Conservation (phyloP, 2,797 vertebrate genomes). For the Hyperoplus immaculatus region DNA sequence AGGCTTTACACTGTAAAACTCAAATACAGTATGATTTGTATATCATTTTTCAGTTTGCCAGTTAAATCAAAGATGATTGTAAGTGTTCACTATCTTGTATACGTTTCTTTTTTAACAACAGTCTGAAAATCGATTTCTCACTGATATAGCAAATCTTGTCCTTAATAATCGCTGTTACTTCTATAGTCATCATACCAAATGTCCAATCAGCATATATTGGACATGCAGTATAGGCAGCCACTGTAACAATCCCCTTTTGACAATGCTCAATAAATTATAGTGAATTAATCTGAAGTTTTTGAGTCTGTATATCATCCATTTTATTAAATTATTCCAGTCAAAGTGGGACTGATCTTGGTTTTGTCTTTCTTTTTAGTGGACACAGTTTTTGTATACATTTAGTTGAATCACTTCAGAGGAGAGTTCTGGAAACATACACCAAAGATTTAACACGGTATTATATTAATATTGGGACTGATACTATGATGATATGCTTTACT, state of each 20-base stretch:
- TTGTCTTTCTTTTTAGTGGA: neutral
- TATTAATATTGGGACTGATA: too few species aligned
- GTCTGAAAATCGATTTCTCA: neutral
- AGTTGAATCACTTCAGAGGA: too few species aligned
- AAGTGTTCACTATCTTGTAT: too few species aligned
- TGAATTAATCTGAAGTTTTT: neutral
- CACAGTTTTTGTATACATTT: too few species aligned
- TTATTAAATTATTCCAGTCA: slow-evolving; percentile 33
- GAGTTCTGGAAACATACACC: too few species aligned
- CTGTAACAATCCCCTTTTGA: neutral
- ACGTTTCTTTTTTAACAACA: too few species aligned
- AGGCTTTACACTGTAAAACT: too few species aligned
- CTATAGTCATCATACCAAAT: neutral
- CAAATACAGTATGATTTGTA: too few species aligned
- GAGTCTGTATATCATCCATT: slow-evolving; percentile 6
- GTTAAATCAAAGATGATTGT: too few species aligned
- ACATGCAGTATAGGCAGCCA: neutral
- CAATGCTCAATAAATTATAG: neutral
- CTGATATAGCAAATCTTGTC: neutral
- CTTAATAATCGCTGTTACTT: neutral
- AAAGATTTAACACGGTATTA: too few species aligned
- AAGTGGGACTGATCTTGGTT: neutral
- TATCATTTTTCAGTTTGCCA: too few species aligned
- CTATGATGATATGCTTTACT: too few species aligned
- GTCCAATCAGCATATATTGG: neutral